Evolutionary conservation across 2,888 invertebrate species (phyloP).

Genomic region (Eulithis prunata): DNA sequence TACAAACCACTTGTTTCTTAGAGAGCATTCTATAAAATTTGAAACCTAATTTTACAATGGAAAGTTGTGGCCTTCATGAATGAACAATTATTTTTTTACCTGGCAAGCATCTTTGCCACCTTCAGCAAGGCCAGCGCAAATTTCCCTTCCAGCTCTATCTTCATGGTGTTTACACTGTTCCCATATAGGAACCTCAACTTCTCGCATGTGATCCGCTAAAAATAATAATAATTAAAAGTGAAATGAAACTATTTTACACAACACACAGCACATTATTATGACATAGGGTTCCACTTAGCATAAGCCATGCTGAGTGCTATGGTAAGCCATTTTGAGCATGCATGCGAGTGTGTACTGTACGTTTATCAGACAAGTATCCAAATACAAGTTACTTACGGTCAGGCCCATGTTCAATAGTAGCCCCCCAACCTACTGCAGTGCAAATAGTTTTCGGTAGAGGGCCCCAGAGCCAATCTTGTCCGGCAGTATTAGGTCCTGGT

Average conservation of each 20-base stretch:
- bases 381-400: conserved; percentile 86
- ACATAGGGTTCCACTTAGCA: no score
- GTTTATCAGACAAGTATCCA: no score
- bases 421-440: conserved; percentile 93
- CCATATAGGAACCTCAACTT: conserved; percentile 91
- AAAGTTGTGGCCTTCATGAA: background rate
- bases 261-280: no score
- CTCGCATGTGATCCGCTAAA: conserved; percentile 91
- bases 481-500: conserved; percentile 84
- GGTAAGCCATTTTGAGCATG: no score
- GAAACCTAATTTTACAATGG: background rate
- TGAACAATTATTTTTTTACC: conserved; percentile 53
- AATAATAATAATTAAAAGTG: conserved; percentile 19
- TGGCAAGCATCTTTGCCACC: conserved; percentile 94
- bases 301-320: no score
- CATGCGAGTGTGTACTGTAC: background rate
- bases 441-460: conserved; percentile 88
- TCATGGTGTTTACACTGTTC: conserved; percentile 86
- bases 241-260: no score
- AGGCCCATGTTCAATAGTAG: conserved; percentile 89
- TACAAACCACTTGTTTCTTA: conserved; percentile 12
- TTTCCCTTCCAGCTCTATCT: conserved; percentile 87
- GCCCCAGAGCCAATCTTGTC: conserved; percentile 85
- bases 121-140: conserved; percentile 90
- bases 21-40: background rate